These are phyloP conservation scores for Archips crataeganus DNA, from an alignment of 2,888 invertebrate species.

Conservation along the genomic window DNA sequence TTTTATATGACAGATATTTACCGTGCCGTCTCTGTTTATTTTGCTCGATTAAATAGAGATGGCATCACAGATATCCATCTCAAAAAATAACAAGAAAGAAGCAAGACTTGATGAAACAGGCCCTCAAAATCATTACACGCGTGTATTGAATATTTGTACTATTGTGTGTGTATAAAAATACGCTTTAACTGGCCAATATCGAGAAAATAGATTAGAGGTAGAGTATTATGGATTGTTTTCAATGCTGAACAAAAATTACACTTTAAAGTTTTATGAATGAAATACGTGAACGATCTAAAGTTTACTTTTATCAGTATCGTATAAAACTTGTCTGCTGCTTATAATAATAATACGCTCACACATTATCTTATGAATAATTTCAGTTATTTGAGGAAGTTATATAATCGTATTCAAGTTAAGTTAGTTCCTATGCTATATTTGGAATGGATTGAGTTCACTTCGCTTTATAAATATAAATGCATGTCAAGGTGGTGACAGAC, in stretches of 20 bases:
- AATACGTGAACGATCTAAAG: not conserved
- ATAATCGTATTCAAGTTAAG: conserved; percentile 25
- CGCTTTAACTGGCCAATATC: no score
- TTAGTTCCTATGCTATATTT: conserved; percentile 36
- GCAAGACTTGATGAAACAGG: no score
- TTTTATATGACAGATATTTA: no score
- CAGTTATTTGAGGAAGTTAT: conserved; percentile 30
- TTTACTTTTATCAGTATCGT: conserved; percentile 26
- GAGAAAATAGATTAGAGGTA: not conserved
- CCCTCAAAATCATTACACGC: no score
- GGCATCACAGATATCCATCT: no score
- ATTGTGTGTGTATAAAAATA: no score
- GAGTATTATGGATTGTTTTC: not conserved
- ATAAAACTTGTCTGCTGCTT: conserved; percentile 29
- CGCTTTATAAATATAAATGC: conserved; percentile 30
- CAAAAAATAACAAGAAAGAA: no score
- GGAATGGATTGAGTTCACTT: conserved; percentile 39
- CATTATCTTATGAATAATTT: conserved; percentile 14
- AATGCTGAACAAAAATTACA: not conserved
- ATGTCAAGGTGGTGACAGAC: conserved; percentile 4
- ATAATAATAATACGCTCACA: conserved; percentile 13
- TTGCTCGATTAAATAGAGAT: no score
- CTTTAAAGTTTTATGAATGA: not conserved
- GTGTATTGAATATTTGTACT: no score
- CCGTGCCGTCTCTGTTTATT: no score